Evolutionary conservation across 2,888 invertebrate species (phyloP), one percentile per base, ranked within the genome.

Genomic region (Scelioninae gen. 2): DNA sequence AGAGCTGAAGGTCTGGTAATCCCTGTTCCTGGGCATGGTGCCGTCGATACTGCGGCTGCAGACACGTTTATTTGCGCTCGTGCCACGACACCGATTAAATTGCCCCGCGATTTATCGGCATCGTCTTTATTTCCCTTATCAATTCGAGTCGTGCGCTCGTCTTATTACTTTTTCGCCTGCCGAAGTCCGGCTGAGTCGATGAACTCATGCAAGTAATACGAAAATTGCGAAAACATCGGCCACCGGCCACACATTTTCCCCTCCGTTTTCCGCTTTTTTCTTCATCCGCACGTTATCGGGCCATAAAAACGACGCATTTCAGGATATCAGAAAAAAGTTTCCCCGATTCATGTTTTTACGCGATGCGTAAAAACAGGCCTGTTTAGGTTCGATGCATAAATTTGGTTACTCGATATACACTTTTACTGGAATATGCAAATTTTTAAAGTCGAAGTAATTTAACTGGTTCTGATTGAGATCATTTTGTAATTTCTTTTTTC

Each of bases 91-190:
- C 60, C 64, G 76, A 81, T 82, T 79, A 80, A 81, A 81, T 78
- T 78, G 77, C 78, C 77, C 18, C 48, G 60, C 22, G 65, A 72
- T 77, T 81, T 82, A 83, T 83, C 82, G 74, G 46, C 50, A 70
- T 73, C 71, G 82, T 80, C 82, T 82, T 80, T 80, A 81, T 82
- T 80, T 74, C 75, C 53, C 63, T 67, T 83, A 83, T 83, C 83
- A 79, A 52, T 68, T n/a, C 57, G 35, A 55, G 48, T 65, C 65
- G 48, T 39, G 39, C 46, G 65, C 63, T 78, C 58, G 71, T 22
- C 60, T 37, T 63, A 52, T 77, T n/a, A n/a, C n/a, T 75, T 78
- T 81, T 77, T 78, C 77, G 71, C 76, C 55, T 43, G 41, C 33
- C 58, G 63, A 71, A 71, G 64, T 71, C 64, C 71, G 71, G 41